Base-by-base conservation (phyloP, 1,140 invertebrate species). In the Samia ricini region DNA sequence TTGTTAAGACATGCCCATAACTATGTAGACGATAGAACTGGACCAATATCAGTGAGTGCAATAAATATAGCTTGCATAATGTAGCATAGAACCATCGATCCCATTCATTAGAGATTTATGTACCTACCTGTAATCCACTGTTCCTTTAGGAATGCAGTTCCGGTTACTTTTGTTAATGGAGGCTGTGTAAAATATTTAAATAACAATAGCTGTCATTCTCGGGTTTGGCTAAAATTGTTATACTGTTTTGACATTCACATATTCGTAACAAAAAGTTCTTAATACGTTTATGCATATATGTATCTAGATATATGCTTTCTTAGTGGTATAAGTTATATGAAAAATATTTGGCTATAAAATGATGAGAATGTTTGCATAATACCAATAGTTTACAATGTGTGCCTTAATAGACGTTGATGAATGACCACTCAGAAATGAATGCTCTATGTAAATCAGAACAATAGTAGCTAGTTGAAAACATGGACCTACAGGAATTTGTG, bases 41-140 rank as follows among this genome's bases (percentile, higher is more conserved):
- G 12, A 15, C n/a, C 12, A 4, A 42, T 15, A 8, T 15, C n/a
- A 42, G 3, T 12, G 33, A 15, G 12, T 42, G 33, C 7, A 42
- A 15, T 12, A 42, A 42, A 15, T 12, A 12, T 42, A 42, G 12
- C 33, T 15, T 42, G 33, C 33, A 42, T 15, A 42, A 42, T 42
- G 12, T 3, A 42, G 10, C 4, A 42, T 15, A 42, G 12, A 42
- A 4, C 33, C 33, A 42, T 42, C 33, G 33, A 64, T 66, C 64
- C 59, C 63, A 73, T 83, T 83, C 74, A 78, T 83, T 78, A 84
- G 76, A 70, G 56, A 65, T 66, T 72, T 75, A 61, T 67, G 64
- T 76, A 71, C 62, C 68, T 80, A 84, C 77, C 81, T 77, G 77
- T 60, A 56, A n/a, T 26, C 26, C 15, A 42, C 12, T 22, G 24